phyloP scores from a whole-genome alignment of 1,140 invertebrate species.

The Papilio polyxenes region DNA sequence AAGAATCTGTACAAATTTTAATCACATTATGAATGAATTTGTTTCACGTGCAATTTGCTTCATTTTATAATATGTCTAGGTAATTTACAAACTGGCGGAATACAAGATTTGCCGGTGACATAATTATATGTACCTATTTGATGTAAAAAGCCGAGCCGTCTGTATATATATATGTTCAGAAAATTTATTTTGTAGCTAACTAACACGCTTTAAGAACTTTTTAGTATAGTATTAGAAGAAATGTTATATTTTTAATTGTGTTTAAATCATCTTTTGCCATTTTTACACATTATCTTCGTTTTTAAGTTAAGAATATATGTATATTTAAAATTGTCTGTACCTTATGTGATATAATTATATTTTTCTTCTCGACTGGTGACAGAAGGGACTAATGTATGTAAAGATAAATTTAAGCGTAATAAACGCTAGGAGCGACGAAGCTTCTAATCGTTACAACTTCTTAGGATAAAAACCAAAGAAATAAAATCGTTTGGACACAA shows the following conservation, averaged over 20 bases:
- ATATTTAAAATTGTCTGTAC: slow-evolving; percentile 30
- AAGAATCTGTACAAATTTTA: not conserved
- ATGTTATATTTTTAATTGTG: slow-evolving; percentile 34
- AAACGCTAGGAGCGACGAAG: slow-evolving; percentile 18
- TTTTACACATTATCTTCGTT: slow-evolving; percentile 24
- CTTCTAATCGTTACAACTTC: slow-evolving; percentile 36
- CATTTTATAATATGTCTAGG: not conserved
- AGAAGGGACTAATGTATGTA: slow-evolving; percentile 30
- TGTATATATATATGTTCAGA: not conserved
- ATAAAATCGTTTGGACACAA: slow-evolving; percentile 61
- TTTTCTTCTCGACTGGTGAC: slow-evolving; percentile 33
- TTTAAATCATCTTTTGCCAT: slow-evolving; percentile 31
- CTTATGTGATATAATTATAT: slow-evolving; percentile 38
- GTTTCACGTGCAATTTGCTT: not conserved
- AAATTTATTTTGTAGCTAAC: not conserved
- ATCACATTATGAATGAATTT: too few relatives aligned
- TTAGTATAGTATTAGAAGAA: slow-evolving; percentile 34
- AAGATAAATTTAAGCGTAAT: slow-evolving; percentile 36
- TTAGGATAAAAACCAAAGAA: slow-evolving; percentile 62
- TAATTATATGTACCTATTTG: not conserved
- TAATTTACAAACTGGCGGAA: not conserved
- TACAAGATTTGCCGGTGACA: not conserved
- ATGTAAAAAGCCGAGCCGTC: not conserved
- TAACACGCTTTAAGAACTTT: slow-evolving; percentile 22
- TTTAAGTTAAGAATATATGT: slow-evolving; percentile 34